A percentile compares a stretch with the other conserved stretches of the same genome.
phyloP scores from a whole-genome alignment of 1,140 invertebrate genomes.

The Cyclina sinensis region DNA sequence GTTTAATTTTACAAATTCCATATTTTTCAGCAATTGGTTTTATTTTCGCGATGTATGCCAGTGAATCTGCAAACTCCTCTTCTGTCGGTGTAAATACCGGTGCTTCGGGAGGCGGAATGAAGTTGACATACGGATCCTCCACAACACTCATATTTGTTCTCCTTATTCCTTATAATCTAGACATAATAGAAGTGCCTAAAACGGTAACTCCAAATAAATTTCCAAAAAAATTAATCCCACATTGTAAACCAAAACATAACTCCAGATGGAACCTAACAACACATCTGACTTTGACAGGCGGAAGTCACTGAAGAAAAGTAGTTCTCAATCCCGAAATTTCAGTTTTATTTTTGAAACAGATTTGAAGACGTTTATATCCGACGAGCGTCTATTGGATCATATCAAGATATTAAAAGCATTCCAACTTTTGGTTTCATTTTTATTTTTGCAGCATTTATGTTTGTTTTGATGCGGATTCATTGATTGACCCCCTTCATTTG shows the following conservation, averaged over 20 bases:
- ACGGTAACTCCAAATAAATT: slow-evolving; percentile 46
- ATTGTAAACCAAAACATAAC: slow-evolving; percentile 58
- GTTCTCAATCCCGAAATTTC: not conserved
- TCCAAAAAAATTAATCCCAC: slow-evolving; percentile 30
- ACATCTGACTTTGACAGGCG: slow-evolving; percentile 64
- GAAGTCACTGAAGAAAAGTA: slow-evolving; percentile 56
- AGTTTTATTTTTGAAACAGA: not conserved
- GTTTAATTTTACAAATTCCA: slow-evolving; percentile 96
- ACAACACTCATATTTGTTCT: slow-evolving; percentile 41
- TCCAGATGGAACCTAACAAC: slow-evolving; percentile 68
- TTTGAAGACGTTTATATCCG: no score
- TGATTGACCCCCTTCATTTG: slow-evolving; percentile 33
- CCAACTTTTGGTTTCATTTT: no score
- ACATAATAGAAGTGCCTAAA: not conserved
- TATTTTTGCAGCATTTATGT: not conserved
- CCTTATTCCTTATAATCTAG: slow-evolving; percentile 12
- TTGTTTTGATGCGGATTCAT: slow-evolving; percentile 69
- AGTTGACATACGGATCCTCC: slow-evolving; percentile 81
- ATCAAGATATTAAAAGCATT: no score
- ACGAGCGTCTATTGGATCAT: no score
- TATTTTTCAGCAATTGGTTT: slow-evolving; percentile 93
- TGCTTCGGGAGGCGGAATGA: slow-evolving; percentile 90
- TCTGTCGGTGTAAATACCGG: slow-evolving; percentile 95
- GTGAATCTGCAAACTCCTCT: slow-evolving; percentile 96
- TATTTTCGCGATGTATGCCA: slow-evolving; percentile 96